Evolutionary conservation across 2,888 invertebrate genomes (phyloP), one percentile per base, ranked within the genome.

Genomic region (Epiblema foenella): DNA sequence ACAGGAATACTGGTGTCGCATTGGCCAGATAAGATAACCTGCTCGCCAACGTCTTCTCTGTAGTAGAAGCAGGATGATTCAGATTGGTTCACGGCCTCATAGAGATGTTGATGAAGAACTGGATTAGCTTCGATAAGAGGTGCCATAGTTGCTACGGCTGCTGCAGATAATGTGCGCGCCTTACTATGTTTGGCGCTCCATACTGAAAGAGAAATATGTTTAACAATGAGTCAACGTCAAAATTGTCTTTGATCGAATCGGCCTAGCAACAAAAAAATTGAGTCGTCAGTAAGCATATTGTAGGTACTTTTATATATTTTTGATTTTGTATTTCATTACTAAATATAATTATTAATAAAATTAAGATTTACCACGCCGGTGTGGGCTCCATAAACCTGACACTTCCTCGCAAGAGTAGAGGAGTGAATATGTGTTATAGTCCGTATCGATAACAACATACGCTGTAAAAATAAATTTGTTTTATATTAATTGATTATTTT

Each of bases 171-270:
- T 0, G 72, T 54, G 0, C 87, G 83, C 0, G 81, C 20, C 63
- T 84, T 88, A 76, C 91, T 91, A 78, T 89, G 86, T 74, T 89
- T 89, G 0, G 89, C 89, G 74, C 91, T 91, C 91, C 91, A 92
- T 63, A 91, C 92, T 92, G 78, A 11, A 78, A 83, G 72, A 20
- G 56, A 69, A 71, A 29, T 1, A n/a, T 9, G 9, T 17, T 18
- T 15, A 20, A 17, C 0, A 37, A 39, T 8, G 18, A 17, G 8
- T 5, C 7, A 20, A n/a, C 17, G 17, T 49, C n/a, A 49, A 1
- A n/a, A n/a, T n/a, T n/a, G n/a, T n/a, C n/a, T n/a, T n/a, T n/a
- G n/a, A n/a, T n/a, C n/a, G n/a, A n/a, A n/a, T n/a, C n/a, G n/a
- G n/a, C n/a, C n/a, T n/a, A n/a, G n/a, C n/a, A n/a, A n/a, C n/a